Base-by-base conservation (phyloP, 2,797 vertebrate species). In the Lindbergichthys nudifrons region DNA sequence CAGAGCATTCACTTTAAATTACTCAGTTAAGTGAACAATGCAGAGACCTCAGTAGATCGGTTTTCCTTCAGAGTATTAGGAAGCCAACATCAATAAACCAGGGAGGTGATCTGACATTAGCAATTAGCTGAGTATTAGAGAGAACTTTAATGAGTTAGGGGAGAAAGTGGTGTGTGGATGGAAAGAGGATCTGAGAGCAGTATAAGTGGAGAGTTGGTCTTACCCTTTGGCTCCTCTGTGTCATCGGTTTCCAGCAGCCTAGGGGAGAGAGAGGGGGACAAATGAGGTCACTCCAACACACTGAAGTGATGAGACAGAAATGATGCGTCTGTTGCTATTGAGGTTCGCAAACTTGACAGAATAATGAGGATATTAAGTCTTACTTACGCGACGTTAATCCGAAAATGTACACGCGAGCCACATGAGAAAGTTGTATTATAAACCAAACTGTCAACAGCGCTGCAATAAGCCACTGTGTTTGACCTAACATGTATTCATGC, bases 201-300 rank as follows among this genome's bases (percentile, higher is more conserved):
- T 81, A 84, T 87, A 89, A 90, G 87, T 73, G 79, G 65, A 79
- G 80, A 84, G 74, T 83, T 87, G 81, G 51, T 89, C 94, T 94
- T 93, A 96, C 95, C 93, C 85, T 87, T 89, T 83, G 89, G 88
- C 81, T 90, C 87, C 56, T 92, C 81, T 56, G 68, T 81, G 77
- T 92, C 92, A 84, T 88, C 91, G 39, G 82, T 82, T 86, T 91
- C 91, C 87, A 84, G 79, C 65, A 87, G 81, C 84, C 95, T 96
- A 79, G 36, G 61, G 77, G 67, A 73, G 65, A 73, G 62, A 73
- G 51, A 62, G 4, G 74, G 69, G 87, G 57, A 74, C 43, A 88
- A 83, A 87, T 80, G 78, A 84, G 80, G 75, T 88, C 84, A 90
- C 56, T 54, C 26, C 26, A 67, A 71, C 52, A 76, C 32, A 62